Evolutionary conservation across 2,113 vertebrate species (phyloP), one percentile per base, ranked within the genome.

Genomic region (Planiliza haematocheilus): DNA sequence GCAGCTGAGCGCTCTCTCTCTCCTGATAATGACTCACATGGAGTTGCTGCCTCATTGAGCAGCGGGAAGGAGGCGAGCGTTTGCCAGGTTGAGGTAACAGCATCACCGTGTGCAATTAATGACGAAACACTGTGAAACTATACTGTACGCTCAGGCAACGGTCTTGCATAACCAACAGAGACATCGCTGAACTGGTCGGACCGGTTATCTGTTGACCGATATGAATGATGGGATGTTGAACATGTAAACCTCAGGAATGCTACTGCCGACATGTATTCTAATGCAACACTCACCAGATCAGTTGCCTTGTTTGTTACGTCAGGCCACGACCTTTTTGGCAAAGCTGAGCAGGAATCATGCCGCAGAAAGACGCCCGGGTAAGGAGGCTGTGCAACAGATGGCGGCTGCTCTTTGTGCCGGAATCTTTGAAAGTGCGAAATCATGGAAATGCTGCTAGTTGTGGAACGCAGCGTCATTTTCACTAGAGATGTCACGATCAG

Each of bases 51-150:
- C 77, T 85, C 70, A 3, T 12, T 45, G 70, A 81, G 7, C 83
- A 62, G 77, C 64, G 1, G 16, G 18, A 49, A 52, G 70, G 62
- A 30, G 46, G 67, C 2, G 46, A 30, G 52, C 14, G 21, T 56
- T 51, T 64, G 68, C 57, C 83, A 79, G 73, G 73, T 81, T 39
- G 76, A 78, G 70, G 78, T 76, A 64, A 18, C 24, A 30, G 53
- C 68, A 21, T 46, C 68, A 63, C 42, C 37, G 11, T 1, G 57
- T 36, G 67, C 73, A 83, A 73, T 58, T 81, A 74, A 77, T 85
- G 86, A 90, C 80, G 84, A 83, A 86, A 86, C 69, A 21, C n/a
- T 3, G 43, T 51, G 84, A 86, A 90, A 88, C 64, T 21, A 10
- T 39, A 30, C 55, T n/a, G 45, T 9, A 10, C 17, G 38, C 49